phyloP scores from a whole-genome alignment of 2,113 vertebrate genomes.

The Myodes glareolus region DNA sequence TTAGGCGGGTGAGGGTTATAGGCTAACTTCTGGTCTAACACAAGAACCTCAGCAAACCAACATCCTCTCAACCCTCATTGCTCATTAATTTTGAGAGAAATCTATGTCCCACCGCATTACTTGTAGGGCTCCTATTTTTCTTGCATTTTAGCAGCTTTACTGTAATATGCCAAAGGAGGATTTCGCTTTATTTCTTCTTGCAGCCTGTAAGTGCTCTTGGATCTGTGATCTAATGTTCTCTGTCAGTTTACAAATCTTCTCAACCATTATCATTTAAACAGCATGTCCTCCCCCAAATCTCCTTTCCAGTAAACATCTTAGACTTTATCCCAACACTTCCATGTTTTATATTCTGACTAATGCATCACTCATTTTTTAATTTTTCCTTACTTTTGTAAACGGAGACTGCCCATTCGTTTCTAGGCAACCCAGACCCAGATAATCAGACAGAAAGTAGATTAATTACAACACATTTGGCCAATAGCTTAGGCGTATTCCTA shows the following conservation, averaged over 20 bases:
- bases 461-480: too few species aligned
- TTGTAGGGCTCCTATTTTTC: background rate
- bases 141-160: background rate
- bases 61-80: background rate
- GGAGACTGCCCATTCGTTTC: too few species aligned
- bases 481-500: too few species aligned
- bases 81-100: conserved; percentile 27
- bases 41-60: background rate
- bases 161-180: background rate
- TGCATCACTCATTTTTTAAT: background rate
- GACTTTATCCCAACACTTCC: background rate
- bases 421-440: too few species aligned
- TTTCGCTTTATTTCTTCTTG: conserved; percentile 19
- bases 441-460: too few species aligned
- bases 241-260: conserved; percentile 19
- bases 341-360: background rate
- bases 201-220: background rate
- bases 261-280: background rate
- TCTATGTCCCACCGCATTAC: background rate
- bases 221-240: conserved; percentile 4
- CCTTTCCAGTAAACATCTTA: background rate
- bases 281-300: background rate
- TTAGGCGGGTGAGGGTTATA: too few species aligned
- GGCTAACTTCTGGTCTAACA: too few species aligned
- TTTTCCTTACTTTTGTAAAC: background rate